phyloP scores from a whole-genome alignment of 2,797 vertebrate species.

The Capromys pilorides region DNA sequence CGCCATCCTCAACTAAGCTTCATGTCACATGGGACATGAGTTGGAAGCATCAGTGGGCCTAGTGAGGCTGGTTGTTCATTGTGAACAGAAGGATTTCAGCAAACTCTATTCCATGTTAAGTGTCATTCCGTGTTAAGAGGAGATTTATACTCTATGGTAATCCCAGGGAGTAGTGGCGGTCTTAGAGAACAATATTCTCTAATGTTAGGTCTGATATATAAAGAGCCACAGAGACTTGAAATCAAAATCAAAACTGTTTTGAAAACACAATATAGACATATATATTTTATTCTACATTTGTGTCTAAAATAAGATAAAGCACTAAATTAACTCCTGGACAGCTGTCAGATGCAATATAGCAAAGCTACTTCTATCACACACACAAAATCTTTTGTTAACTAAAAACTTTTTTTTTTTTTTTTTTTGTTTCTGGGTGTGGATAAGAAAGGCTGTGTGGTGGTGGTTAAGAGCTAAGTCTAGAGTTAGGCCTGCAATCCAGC shows the following conservation, averaged over 20 bases:
- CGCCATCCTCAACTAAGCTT: background rate
- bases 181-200: background rate
- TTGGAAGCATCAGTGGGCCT: background rate
- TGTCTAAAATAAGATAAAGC: background rate
- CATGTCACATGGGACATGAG: background rate
- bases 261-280: background rate
- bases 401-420: no score
- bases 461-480: background rate
- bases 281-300: background rate
- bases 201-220: background rate
- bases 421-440: background rate
- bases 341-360: background rate
- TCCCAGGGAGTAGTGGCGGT: background rate
- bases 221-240: background rate
- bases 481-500: background rate
- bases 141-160: background rate
- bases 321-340: background rate
- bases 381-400: background rate
- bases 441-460: background rate
- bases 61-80: background rate
- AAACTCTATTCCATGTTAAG: background rate
- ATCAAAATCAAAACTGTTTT: background rate
- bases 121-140: background rate
- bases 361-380: background rate
- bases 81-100: background rate